Evolutionary conservation across 2,113 vertebrate species (phyloP), one percentile per base, ranked within the genome.

Genomic region (Eudyptes chrysolophus): DNA sequence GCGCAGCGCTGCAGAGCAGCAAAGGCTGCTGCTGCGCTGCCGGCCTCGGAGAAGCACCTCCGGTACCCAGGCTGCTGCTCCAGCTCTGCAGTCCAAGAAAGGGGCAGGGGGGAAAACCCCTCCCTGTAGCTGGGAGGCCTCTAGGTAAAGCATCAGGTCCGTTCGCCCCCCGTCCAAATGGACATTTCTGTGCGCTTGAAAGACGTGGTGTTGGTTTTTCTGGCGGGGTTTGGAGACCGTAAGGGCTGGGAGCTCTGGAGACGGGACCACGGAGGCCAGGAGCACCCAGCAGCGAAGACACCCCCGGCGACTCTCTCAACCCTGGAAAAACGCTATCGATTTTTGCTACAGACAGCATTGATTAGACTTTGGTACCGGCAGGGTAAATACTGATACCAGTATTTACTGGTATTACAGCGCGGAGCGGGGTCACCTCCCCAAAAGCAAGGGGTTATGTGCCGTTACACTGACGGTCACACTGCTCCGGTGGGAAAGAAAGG

Each of bases 251-350:
- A 58, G 22, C 13, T 46, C 57, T 4, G 58, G 44, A 29, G n/a
- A 16, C 1, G 4, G 29, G 25, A 16, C n/a, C 32, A 1, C 0
- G 0, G 72, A 10, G n/a, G 32, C n/a, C 46, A n/a, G 84, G 48
- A 68, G 57, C 42, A 48, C 11, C n/a, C 61, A 30, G 70, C 26
- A 21, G 55, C 1, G 44, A 13, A 24, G 44, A 14, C 30, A 26
- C 20, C 64, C 58, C 71, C 14, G 1, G 60, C 2, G 9, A 22
- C 3, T 11, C 34, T 26, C n/a, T 38, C 58, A n/a, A 16, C 36
- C 65, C 65, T 22, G 78, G 75, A 54, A 58, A 79, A 95, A 58
- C 0, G 1, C 10, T 0, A 86, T 89, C 3, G 26, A 88, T 86
- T 72, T 60, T 42, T 29, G 57, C 65, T 26, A 1, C 25, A 27